Evolutionary conservation across 2,888 invertebrate genomes (phyloP), one percentile per base, ranked within the genome.

Genomic region (Drosophila borealis): DNA sequence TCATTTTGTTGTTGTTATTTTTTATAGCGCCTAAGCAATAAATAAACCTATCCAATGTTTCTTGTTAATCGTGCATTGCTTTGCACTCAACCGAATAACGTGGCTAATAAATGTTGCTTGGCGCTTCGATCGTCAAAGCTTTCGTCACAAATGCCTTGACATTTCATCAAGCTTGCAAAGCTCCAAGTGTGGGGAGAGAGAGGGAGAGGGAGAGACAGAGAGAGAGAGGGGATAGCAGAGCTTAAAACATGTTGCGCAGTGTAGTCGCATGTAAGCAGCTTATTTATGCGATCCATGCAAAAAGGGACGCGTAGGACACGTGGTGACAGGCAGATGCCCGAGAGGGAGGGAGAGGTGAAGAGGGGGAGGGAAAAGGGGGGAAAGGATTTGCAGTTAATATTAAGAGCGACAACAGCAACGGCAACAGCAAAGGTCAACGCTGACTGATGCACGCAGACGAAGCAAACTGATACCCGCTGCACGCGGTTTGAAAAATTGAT

Each of bases 71-170:
- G 69, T 66, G 85, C 80, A 88, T 82, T 80, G 82, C 78, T 70
- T 78, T 75, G 81, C 83, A 88, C 88, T 84, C 84, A 73, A 54
- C 73, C 69, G 55, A 71, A 75, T 88, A 80, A 78, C 78, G 46
- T 72, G 50, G 78, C 51, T 49, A 78, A 82, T 81, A 84, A 84
- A 75, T 53, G 53, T 29, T 41, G 17, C 17, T 29, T 60, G 64
- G 55, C 50, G 70, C 49, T 61, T 44, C 50, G 56, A 50, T 53
- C 72, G 34, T 8, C 42, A n/a, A 4, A 76, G 76, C 76, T 78
- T 74, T 79, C 51, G 44, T 70, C 75, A 60, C 29, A 29, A 29
- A 51, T 44, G 75, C 75, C 79, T 71, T 79, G 77, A 71, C 80
- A 77, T 79, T 79, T 77, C 62, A 14, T 70, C 57, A 73, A 68